Percentiles rank a stretch among this genome's conserved stretches.
phyloP scores from a whole-genome alignment of 1,140 invertebrate species.

The Hycleus cichorii region DNA sequence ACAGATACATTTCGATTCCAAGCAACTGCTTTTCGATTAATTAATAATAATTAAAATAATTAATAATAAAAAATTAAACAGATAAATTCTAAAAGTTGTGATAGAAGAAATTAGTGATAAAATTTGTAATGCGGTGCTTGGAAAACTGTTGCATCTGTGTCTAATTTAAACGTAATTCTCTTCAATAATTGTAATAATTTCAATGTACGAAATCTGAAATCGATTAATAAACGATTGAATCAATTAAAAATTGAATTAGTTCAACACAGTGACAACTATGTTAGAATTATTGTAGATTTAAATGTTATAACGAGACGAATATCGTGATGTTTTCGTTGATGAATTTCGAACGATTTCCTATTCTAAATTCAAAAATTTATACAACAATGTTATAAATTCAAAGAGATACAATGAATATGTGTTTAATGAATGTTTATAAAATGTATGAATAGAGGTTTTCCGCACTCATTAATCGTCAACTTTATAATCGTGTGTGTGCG shows the following conservation, averaged over 20 bases:
- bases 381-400: constrained; percentile 7
- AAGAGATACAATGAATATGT: constrained; percentile 15
- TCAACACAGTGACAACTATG: neutral
- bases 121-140: constrained; percentile 10
- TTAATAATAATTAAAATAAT: neutral
- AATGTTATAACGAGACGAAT: constrained; percentile 25
- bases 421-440: neutral
- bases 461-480: too few species aligned
- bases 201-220: too few species aligned
- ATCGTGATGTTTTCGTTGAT: constrained; percentile 4
- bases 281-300: constrained; percentile 13
- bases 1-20: constrained; percentile 3
- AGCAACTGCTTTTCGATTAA: constrained; percentile 6
- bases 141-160: constrained; percentile 15
- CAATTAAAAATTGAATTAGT: too few species aligned
- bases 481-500: too few species aligned
- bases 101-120: constrained; percentile 26
- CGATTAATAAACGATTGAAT: too few species aligned
- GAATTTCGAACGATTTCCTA: neutral
- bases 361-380: constrained; percentile 14
- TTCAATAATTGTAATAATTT: neutral
- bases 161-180: neutral
- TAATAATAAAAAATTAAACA: neutral
- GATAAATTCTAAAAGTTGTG: constrained; percentile 33
- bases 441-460: too few species aligned